Conservation (phyloP, 1,140 invertebrate genomes). For the Steinernema feltiae region DNA sequence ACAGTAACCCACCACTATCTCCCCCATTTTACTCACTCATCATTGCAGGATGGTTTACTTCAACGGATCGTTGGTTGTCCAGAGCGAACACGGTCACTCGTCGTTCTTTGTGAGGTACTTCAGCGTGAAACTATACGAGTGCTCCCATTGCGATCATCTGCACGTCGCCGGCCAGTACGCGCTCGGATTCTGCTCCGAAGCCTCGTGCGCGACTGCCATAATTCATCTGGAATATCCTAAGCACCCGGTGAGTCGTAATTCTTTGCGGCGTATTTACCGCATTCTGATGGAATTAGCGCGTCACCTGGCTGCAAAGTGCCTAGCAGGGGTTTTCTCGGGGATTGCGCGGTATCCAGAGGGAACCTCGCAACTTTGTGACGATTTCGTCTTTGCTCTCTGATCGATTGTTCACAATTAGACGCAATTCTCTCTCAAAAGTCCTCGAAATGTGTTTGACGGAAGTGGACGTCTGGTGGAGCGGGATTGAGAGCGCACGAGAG, state of each 20-base stretch:
- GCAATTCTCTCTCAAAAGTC: background rate
- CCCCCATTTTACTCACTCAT: background rate
- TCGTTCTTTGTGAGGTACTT: background rate
- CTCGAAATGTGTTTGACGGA: no score
- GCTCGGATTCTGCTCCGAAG: constrained; percentile 7
- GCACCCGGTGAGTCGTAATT: background rate
- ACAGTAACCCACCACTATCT: background rate
- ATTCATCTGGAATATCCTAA: background rate
- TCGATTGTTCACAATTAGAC: background rate
- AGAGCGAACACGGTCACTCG: background rate
- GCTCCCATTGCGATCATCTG: constrained; percentile 22
- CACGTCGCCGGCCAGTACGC: constrained; percentile 20
- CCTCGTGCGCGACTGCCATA: background rate
- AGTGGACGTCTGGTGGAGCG: no score
- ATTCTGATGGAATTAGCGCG: background rate
- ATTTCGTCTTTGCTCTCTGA: background rate
- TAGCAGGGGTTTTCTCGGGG: no score
- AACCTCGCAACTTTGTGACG: background rate
- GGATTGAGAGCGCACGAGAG: no score
- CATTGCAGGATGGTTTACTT: background rate
- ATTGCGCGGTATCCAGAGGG: no score
- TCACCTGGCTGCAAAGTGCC: no score
- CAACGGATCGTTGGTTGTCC: background rate
- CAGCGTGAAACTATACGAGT: background rate
- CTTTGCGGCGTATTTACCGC: background rate